phyloP scores from a whole-genome alignment of 2,113 vertebrate genomes.

The Butastur rufipennis region DNA sequence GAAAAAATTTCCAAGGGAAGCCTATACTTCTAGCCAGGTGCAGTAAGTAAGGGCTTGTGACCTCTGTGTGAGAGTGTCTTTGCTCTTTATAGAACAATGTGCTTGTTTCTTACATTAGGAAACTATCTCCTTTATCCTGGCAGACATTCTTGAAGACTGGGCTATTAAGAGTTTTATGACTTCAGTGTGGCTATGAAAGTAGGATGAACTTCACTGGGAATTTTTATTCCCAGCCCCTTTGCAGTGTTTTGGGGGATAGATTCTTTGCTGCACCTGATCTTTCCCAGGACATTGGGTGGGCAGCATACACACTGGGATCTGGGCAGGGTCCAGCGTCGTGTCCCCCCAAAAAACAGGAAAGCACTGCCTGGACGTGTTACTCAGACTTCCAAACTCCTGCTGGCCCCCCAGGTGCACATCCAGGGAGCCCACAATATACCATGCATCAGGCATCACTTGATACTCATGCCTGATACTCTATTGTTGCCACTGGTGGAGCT shows the following conservation, averaged over 20 bases:
- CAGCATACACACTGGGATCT: not conserved
- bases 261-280: not conserved
- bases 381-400: not conserved
- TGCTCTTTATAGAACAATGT: not conserved
- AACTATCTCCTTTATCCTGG: not conserved
- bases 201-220: not conserved
- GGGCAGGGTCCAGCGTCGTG: rapidly evolving
- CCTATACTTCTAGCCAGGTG: not conserved
- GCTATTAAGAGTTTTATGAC: not conserved
- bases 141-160: not conserved
- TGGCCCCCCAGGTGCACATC: rapidly evolving
- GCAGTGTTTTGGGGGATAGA: not conserved
- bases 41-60: not conserved
- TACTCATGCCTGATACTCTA: rapidly evolving
- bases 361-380: not conserved
- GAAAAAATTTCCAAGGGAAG: not conserved
- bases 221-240: not conserved
- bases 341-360: not conserved
- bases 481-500: not conserved
- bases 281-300: not conserved
- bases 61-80: not conserved
- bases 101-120: not conserved
- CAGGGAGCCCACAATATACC: rapidly evolving
- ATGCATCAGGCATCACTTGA: not conserved
- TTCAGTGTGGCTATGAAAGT: not conserved